Conservation (phyloP, 2,113 vertebrate species). For the Sinocyclocheilus rhinocerous region DNA sequence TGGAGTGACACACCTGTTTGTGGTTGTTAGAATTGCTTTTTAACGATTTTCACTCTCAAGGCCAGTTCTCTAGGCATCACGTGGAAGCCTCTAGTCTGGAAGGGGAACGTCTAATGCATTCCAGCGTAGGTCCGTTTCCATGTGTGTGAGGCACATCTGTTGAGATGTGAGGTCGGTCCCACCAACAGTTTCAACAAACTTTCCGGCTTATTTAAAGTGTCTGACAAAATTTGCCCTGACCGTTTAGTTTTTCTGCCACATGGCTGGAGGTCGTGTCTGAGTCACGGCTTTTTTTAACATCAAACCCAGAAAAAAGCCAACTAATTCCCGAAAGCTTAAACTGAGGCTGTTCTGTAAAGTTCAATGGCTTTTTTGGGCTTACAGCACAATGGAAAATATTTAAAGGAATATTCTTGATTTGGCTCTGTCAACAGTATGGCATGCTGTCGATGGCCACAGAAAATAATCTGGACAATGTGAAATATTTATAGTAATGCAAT, state of each 20-base stretch:
- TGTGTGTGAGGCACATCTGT: conserved; percentile 49
- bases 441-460: background rate
- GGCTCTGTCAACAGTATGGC: background rate
- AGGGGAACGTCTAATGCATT: conserved; percentile 26
- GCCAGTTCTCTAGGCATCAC: background rate
- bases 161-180: background rate
- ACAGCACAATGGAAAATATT: background rate
- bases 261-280: conserved; percentile 2
- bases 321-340: background rate
- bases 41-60: conserved; percentile 9
- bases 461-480: background rate
- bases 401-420: background rate
- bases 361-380: background rate
- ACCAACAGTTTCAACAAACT: conserved; percentile 4
- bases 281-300: background rate
- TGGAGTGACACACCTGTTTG: conserved; percentile 42
- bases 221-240: background rate
- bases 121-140: conserved; percentile 3
- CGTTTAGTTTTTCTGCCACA: background rate
- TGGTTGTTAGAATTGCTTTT: conserved; percentile 22
- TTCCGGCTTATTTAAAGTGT: background rate
- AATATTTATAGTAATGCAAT: background rate
- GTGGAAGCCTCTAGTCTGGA: conserved; percentile 22
- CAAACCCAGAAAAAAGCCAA: background rate
- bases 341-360: background rate